Percentiles rank a stretch among this genome's conserved stretches.
These are phyloP conservation scores for Mormyrus proboscirostris DNA, from an alignment of 2,797 vertebrate genomes.

Conservation along the genomic window DNA sequence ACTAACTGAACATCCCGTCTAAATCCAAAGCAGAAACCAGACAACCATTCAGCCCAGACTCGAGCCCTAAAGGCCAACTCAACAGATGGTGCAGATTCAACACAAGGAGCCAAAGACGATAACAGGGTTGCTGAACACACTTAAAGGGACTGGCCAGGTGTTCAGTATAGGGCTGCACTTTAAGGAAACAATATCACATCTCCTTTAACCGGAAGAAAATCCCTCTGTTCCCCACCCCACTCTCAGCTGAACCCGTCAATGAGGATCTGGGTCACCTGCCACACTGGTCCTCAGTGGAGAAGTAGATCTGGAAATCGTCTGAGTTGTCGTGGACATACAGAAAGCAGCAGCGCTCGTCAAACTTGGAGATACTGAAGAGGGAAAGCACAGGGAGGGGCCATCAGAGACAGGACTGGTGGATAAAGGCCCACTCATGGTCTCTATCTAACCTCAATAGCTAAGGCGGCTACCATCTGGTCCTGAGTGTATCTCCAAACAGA, in stretches of 20 bases:
- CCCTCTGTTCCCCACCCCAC: neutral
- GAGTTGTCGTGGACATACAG: constrained; percentile 90
- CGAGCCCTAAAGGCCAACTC: neutral
- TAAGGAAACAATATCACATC: neutral
- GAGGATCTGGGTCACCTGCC: constrained; percentile 68
- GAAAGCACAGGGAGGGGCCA: neutral
- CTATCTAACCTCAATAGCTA: neutral
- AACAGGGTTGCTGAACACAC: neutral
- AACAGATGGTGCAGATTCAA: neutral
- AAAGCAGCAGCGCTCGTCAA: constrained; percentile 93
- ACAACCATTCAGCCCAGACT: neutral
- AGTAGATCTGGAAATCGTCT: constrained; percentile 96
- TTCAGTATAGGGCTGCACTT: neutral
- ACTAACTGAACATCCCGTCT: neutral
- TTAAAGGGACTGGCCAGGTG: neutral
- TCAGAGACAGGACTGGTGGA: neutral
- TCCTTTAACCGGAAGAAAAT: neutral
- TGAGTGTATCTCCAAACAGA: neutral
- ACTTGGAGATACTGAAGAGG: constrained; percentile 79
- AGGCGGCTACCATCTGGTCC: neutral
- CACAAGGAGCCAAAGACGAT: neutral
- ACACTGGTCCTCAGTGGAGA: constrained; percentile 87
- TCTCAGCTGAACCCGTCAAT: neutral
- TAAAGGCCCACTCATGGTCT: neutral
- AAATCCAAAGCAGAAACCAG: neutral